Evolutionary conservation across 2,888 invertebrate species (phyloP).

Genomic region (Sminthurinus aureus): DNA sequence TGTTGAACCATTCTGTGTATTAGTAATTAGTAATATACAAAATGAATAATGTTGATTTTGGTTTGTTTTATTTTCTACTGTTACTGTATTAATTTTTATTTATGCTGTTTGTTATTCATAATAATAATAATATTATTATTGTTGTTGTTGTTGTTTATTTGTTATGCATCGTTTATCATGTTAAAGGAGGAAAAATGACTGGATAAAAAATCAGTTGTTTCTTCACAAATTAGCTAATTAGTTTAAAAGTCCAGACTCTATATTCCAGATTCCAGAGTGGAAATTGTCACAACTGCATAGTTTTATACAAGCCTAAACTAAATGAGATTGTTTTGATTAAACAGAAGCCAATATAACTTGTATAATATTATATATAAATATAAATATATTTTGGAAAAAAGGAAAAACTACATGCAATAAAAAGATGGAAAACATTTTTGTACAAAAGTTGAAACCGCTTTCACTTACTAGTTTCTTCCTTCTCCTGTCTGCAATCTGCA

Average conservation of each 20-base stretch:
- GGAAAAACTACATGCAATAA: no score
- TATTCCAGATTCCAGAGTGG: background rate
- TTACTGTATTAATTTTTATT: background rate
- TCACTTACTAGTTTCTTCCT: no score
- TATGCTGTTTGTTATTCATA: background rate
- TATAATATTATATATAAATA: no score
- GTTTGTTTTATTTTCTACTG: background rate
- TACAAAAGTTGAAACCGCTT: no score
- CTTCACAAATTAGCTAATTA: background rate
- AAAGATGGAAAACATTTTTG: no score
- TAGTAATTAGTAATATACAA: no score
- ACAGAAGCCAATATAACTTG: no score
- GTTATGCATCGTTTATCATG: background rate
- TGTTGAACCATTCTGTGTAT: background rate
- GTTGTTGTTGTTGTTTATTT: background rate
- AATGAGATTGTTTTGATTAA: no score
- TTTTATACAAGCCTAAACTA: no score
- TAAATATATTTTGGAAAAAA: no score
- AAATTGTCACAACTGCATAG: no score
- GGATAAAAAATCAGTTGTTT: background rate
- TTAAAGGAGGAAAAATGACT: background rate
- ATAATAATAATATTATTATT: background rate
- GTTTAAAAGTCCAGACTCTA: background rate
- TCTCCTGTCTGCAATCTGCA: no score
- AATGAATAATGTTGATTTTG: background rate